Percentiles rank a stretch among this genome's conserved stretches.
These are phyloP conservation scores for Acanthurus leucopareius DNA, from an alignment of 2,797 vertebrate species.

Conservation along the genomic window DNA sequence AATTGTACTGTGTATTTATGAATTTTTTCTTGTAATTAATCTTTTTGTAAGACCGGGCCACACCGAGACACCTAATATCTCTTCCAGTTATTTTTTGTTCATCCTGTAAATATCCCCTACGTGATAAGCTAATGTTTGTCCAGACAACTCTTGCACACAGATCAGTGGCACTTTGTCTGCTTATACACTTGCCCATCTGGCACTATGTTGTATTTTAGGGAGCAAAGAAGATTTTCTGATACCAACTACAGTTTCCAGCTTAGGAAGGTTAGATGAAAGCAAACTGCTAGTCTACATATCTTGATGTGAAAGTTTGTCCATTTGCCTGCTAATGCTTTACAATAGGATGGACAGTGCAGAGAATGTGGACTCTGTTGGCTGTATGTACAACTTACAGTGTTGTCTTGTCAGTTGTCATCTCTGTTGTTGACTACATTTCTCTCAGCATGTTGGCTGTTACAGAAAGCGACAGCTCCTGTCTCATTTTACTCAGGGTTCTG, in stretches of 20 bases:
- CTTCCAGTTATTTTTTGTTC: neutral
- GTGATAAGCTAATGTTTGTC: constrained; percentile 8
- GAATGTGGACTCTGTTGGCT: constrained; percentile 30
- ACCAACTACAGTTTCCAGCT: neutral
- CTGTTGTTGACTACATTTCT: constrained; percentile 41
- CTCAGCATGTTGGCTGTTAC: constrained; percentile 38
- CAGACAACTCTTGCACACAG: neutral
- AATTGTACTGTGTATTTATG: neutral
- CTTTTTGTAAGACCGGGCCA: no score
- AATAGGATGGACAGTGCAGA: constrained; percentile 29
- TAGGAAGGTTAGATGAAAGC: neutral
- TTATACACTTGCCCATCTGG: constrained; percentile 4
- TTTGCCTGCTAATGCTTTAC: constrained; percentile 15
- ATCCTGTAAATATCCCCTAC: neutral
- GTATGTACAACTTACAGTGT: constrained; percentile 36
- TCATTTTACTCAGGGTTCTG: constrained; percentile 33
- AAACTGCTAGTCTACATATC: neutral
- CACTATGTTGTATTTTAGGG: neutral
- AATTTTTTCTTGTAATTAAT: no score
- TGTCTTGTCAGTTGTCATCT: constrained; percentile 52
- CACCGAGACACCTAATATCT: no score
- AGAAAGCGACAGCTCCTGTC: constrained; percentile 27
- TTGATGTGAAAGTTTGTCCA: no score
- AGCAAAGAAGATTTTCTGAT: neutral
- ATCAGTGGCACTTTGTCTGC: neutral